Evolutionary conservation across 2,797 vertebrate species (phyloP).

Genomic region (Bradypus variegatus): DNA sequence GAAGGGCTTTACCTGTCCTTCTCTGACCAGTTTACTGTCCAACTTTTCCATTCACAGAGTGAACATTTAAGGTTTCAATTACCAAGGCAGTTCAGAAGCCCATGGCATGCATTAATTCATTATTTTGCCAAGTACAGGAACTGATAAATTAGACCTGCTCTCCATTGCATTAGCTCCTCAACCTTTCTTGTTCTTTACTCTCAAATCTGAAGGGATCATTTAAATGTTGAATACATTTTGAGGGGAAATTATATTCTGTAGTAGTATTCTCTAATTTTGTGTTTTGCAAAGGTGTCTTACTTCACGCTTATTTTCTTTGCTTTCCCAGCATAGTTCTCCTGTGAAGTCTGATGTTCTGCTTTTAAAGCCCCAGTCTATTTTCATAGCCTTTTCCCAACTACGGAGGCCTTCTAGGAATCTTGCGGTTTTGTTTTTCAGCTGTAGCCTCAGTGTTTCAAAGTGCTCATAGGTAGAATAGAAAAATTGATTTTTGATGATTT

Average conservation of each 20-base stretch:
- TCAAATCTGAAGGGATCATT: neutral
- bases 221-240: neutral
- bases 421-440: neutral
- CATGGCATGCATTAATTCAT: neutral
- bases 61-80: constrained; percentile 19
- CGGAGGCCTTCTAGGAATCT: neutral
- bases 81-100: neutral
- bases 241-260: neutral
- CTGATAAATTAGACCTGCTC: neutral
- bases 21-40: neutral
- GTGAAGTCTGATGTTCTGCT: neutral
- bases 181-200: neutral
- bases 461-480: neutral
- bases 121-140: neutral
- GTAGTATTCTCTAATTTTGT: neutral
- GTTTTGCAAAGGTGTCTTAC: neutral
- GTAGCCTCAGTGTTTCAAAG: neutral
- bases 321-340: neutral
- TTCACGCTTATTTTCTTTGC: neutral
- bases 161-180: neutral
- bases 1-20: neutral
- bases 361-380: neutral
- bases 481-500: neutral
- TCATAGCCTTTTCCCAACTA: neutral
- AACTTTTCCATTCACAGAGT: constrained; percentile 22